These are phyloP conservation scores for Eidolon dupreanum DNA, from an alignment of 2,797 vertebrate species.

Conservation along the genomic window DNA sequence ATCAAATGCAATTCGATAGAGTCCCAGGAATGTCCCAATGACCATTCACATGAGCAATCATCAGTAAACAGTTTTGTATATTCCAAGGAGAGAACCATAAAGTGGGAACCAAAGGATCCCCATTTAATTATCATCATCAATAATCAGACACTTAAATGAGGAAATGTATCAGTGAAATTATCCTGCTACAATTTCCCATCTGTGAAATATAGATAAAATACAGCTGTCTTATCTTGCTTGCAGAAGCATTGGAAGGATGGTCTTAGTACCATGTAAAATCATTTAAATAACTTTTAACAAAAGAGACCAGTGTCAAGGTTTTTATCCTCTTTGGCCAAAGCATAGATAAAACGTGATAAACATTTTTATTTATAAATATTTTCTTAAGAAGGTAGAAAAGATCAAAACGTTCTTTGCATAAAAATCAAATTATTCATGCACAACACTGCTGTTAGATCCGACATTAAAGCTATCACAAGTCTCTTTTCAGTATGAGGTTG, in stretches of 20 bases:
- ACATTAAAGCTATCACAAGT: background rate
- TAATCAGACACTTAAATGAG: background rate
- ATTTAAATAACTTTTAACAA: background rate
- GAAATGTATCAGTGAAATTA: background rate
- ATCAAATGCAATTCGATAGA: background rate
- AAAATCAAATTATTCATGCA: conserved; percentile 19
- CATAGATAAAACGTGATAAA: background rate
- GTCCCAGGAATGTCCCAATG: background rate
- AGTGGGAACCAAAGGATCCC: background rate
- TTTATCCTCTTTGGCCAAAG: background rate
- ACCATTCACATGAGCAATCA: background rate
- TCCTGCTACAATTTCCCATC: background rate
- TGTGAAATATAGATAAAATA: background rate
- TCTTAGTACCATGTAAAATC: background rate
- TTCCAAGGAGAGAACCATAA: background rate
- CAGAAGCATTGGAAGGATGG: background rate
- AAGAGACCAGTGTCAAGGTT: background rate
- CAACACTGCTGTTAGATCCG: background rate
- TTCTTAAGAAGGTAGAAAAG: background rate
- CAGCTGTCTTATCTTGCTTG: background rate
- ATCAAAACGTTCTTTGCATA: background rate
- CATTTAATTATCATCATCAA: background rate
- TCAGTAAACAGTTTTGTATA: background rate
- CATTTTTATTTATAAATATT: conserved; percentile 19
- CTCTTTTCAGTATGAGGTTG: background rate